Base-by-base conservation (phyloP, 2,113 vertebrate genomes). In the Pelecanoides urinatrix region DNA sequence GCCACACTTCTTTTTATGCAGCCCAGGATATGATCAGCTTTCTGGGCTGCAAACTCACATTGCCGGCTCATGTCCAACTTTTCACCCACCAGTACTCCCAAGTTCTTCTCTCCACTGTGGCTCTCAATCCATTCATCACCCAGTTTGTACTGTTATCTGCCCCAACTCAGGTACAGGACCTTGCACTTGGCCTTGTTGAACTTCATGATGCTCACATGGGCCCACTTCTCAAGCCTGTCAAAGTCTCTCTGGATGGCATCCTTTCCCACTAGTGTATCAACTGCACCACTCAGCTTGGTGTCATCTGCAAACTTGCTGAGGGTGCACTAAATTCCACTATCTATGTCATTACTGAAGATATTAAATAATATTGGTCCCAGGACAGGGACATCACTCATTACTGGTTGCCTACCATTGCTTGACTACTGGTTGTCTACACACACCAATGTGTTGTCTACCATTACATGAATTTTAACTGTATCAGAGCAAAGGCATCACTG, bases 371-470 rank as follows among this genome's bases (percentile, higher is more conserved):
- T 13, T 10, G 11, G 42, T 42, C 12, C 63, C 38, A 65, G 45
- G n/a, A 38, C 4, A 72, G 17, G 23, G 21, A 75, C 44, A 67
- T 13, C 10, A 30, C 70, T 82, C 10, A 2, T 6, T 40, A 44
- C 17, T 78, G 7, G 4, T 20, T 76, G 15, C 44, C 67, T 29
- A 1, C 13, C 4, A 10, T 5, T 88, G 23, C 4, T 16, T 73
- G 56, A 26, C 58, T 36, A 15, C 40, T 50, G 26, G 3, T 17
- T 68, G 10, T 67, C 72, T 66, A 27, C 11, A 34, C 6, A n/a
- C 29, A 9, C 0, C 13, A 4, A 0, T 7, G 30, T 36, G 6
- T 25, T 66, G 26, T 45, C 32, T 38, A n/a, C 6, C 27, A 34
- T 55, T 25, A 50, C 9, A 6, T 58, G 45, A 63, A 32, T 62